Evolutionary conservation across 2,888 invertebrate genomes (phyloP), one percentile per base, ranked within the genome.

Genomic region (Tromatobia lineatoria): DNA sequence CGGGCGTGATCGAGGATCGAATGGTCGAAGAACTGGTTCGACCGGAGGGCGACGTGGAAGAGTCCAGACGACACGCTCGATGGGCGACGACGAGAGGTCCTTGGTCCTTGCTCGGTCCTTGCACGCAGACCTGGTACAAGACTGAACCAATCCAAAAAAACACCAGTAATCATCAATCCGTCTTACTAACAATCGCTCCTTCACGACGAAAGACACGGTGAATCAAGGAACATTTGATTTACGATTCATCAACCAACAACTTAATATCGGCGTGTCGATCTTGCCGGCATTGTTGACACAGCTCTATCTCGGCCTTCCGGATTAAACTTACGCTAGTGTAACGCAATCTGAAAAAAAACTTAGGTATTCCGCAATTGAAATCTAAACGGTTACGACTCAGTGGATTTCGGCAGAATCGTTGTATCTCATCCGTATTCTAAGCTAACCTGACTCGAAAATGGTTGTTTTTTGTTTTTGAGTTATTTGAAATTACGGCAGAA

Each of bases 21-120:
- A 67, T 80, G 67, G 67, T 76, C 76, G 71, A 80, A 83, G 82
- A 85, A 82, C 82, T 82, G 78, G 84, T 85, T 82, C 78, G 78
- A 66, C 82, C 75, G 70, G 74, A 75, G 76, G 50, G 54, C 79
- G 73, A 77, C 83, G 80, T 52, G 77, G 73, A 66, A 71, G 78
- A 82, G 34, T 50, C 57, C 61, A 67, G 77, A 81, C 76, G 84
- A 81, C 84, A 80, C 81, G 77, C 69, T 78, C 52, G 69, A 47
- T 64, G 59, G 3, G 8, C 61, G 42, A 57, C 45, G 66, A 73
- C n/a, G 29, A 11, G 25, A 71, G 69, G 57, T 71, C 74, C 47
- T 69, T 38, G 47, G 71, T 57, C 45, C 75, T 23, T 45, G 23
- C 75, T 23, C 45, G 42, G n/a, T n/a, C n/a, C n/a, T 1, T 42